These are phyloP conservation scores for Danio jaintianensis DNA, from an alignment of 2,797 vertebrate species.

Conservation along the genomic window DNA sequence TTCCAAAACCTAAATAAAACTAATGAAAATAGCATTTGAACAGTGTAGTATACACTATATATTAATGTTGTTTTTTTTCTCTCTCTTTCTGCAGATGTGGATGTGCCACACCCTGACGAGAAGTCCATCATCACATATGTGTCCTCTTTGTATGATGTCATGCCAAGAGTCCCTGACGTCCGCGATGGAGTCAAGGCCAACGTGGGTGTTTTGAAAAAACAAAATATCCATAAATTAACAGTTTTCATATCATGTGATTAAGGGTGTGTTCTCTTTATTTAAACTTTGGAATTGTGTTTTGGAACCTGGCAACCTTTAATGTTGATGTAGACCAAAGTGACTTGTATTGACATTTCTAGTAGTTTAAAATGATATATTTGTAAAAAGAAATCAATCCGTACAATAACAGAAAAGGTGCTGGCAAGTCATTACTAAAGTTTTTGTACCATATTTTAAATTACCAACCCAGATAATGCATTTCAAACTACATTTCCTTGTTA, in stretches of 20 bases:
- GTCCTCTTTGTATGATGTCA: conserved; percentile 92
- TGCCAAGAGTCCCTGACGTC: conserved; percentile 90
- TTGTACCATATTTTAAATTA: no score
- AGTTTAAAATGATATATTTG: not conserved
- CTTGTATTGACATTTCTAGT: no score
- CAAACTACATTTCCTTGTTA: no score
- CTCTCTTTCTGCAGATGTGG: conserved; percentile 81
- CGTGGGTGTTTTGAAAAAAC: conserved; percentile 73
- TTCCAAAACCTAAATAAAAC: no score
- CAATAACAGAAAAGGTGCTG: no score
- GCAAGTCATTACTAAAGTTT: no score
- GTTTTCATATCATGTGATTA: not conserved
- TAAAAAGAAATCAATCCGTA: not conserved
- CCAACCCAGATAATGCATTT: no score
- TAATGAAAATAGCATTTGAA: not conserved
- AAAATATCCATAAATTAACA: not conserved
- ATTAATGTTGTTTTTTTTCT: not conserved
- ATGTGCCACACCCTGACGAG: conserved; percentile 92
- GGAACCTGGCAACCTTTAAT: no score
- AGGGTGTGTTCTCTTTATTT: no score
- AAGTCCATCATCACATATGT: conserved; percentile 98
- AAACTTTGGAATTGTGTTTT: no score
- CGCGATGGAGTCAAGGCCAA: conserved; percentile 90
- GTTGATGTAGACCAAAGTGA: no score
- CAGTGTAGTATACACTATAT: not conserved